Evolutionary conservation across 1,140 invertebrate genomes (phyloP).

Genomic region (Popillia japonica): DNA sequence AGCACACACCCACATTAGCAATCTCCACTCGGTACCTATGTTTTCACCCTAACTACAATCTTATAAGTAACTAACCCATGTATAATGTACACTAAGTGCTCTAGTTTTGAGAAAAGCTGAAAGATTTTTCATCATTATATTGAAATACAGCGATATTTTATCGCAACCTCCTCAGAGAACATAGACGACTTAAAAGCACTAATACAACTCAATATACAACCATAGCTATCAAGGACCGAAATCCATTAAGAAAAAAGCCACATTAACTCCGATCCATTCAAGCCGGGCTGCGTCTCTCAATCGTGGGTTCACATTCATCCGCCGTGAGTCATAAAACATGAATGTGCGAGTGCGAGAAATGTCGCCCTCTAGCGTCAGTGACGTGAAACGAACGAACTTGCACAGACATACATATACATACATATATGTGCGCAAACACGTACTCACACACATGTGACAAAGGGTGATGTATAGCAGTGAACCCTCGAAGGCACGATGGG

Average conservation of each 20-base stretch:
- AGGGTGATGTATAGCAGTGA: conserved; percentile 23
- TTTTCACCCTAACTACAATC: too few species aligned
- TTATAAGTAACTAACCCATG: too few species aligned
- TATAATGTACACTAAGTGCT: too few species aligned
- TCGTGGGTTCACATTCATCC: conserved; percentile 41
- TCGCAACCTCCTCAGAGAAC: background rate
- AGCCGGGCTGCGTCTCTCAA: conserved; percentile 33
- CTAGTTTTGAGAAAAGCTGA: too few species aligned
- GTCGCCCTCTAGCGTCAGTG: background rate
- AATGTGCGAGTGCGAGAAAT: conserved; percentile 42
- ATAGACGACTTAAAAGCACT: background rate
- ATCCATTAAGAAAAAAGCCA: conserved; percentile 27
- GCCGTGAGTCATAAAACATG: conserved; percentile 43
- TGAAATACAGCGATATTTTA: background rate
- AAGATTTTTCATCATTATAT: background rate
- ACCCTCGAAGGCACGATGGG: conserved; percentile 28
- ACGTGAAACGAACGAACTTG: conserved; percentile 19
- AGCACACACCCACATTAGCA: too few species aligned
- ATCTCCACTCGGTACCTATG: too few species aligned
- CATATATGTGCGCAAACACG: background rate
- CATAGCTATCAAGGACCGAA: conserved; percentile 19
- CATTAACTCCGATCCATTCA: conserved; percentile 25
- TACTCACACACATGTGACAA: background rate
- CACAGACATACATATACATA: background rate
- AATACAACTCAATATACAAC: background rate